phyloP scores from a whole-genome alignment of 1,140 invertebrate species.

The Idris sp. region DNA sequence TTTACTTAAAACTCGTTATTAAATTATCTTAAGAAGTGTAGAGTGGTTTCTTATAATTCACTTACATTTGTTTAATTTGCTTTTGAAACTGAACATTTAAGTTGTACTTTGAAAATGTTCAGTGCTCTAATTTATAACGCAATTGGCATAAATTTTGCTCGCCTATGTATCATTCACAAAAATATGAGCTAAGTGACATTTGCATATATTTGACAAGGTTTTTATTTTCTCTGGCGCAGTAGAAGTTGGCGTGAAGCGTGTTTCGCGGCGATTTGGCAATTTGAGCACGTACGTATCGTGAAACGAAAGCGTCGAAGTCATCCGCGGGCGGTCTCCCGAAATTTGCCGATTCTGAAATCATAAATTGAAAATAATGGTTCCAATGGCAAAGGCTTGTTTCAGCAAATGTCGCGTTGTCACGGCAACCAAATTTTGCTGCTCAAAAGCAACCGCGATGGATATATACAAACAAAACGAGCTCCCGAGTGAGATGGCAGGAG shows the following conservation, averaged over 20 bases:
- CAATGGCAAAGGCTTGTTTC: conserved; percentile 47
- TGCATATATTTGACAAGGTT: conserved; percentile 37
- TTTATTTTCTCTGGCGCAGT: conserved; percentile 14
- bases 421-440: conserved; percentile 41
- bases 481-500: too few species aligned
- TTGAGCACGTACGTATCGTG: conserved; percentile 24
- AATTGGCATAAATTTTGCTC: conserved; percentile 1
- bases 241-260: conserved; percentile 44
- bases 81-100: too few species aligned
- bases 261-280: conserved; percentile 38
- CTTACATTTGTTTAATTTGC: too few species aligned
- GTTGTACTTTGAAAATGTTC: neutral
- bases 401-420: conserved; percentile 69
- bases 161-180: conserved; percentile 11
- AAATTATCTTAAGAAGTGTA: too few species aligned
- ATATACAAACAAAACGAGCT: too few species aligned
- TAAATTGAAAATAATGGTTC: conserved; percentile 76
- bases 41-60: too few species aligned
- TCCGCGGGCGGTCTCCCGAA: conserved; percentile 69
- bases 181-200: conserved; percentile 46
- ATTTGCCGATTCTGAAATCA: conserved; percentile 70
- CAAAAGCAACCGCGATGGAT: conserved; percentile 32
- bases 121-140: neutral
- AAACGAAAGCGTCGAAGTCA: conserved; percentile 16
- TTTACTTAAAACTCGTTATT: too few species aligned